Evolutionary conservation across 2,888 invertebrate genomes (phyloP).

Genomic region (Tridacna gigas): DNA sequence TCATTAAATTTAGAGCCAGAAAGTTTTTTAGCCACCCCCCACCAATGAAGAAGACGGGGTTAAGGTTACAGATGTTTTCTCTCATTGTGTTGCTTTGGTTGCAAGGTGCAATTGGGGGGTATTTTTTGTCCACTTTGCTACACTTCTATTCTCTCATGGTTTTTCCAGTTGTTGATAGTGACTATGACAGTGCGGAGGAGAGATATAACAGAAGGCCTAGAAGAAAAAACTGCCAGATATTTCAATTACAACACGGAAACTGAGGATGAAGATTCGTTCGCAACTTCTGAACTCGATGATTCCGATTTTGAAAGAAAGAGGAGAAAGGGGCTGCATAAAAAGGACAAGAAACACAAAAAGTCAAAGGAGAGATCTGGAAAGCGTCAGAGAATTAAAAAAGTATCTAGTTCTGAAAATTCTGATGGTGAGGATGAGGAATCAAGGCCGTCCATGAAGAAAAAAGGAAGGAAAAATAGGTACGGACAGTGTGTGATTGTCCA

Average conservation of each 20-base stretch:
- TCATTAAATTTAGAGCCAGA: too few relatives aligned
- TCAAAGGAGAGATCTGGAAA: conserved; percentile 43
- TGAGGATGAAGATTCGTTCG: conserved; percentile 66
- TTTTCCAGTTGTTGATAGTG: conserved; percentile 76
- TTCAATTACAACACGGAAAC: conserved; percentile 70
- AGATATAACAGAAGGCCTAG: conserved; percentile 65
- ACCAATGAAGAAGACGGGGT: too few relatives aligned
- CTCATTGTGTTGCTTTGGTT: too few relatives aligned
- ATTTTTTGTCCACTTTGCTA: too few relatives aligned
- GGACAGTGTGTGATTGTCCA: not conserved
- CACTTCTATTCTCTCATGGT: not conserved
- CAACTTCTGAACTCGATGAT: conserved; percentile 67
- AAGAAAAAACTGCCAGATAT: conserved; percentile 68
- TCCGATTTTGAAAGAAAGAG: conserved; percentile 50
- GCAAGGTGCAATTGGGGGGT: too few relatives aligned
- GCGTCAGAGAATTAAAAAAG: conserved; percentile 46
- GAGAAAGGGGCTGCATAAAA: conserved; percentile 41
- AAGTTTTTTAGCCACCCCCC: too few relatives aligned
- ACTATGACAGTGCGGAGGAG: conserved; percentile 76
- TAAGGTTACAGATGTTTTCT: too few relatives aligned
- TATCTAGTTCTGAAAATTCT: conserved; percentile 41
- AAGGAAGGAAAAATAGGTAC: conserved; percentile 40
- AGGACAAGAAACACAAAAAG: conserved; percentile 37
- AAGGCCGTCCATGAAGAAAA: conserved; percentile 21
- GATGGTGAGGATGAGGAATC: conserved; percentile 35